A percentile compares a stretch with the other conserved stretches of the same genome.
Conservation (phyloP, 2,797 vertebrate genomes). For the Parauchenoglanis ngamensis region DNA sequence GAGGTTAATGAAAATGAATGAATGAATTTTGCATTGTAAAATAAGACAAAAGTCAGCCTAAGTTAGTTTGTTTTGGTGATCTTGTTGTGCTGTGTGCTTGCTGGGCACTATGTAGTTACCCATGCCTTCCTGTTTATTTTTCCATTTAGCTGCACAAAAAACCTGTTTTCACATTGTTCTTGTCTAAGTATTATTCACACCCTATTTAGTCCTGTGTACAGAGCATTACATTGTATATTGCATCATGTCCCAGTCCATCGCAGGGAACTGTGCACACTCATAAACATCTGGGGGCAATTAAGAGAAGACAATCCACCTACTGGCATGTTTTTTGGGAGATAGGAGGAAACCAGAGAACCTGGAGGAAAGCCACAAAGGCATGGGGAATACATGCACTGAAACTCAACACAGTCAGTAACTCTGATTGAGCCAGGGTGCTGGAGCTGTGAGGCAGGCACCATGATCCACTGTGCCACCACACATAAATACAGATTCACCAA, state of each 20-base stretch:
- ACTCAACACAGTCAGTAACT: background rate
- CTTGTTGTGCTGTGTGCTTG: background rate
- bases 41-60: background rate
- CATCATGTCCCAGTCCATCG: background rate
- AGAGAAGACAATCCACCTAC: background rate
- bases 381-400: background rate
- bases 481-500: background rate
- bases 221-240: too few species aligned
- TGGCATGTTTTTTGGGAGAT: too few species aligned
- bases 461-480: background rate
- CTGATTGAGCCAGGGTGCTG: background rate
- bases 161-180: background rate
- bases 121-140: background rate
- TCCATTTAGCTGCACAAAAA: background rate
- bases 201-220: background rate
- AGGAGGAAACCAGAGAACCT: background rate
- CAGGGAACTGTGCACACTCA: background rate
- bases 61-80: background rate
- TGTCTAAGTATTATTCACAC: background rate
- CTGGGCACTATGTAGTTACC: background rate
- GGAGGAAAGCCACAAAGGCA: background rate
- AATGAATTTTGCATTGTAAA: background rate
- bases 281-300: background rate
- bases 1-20: background rate
- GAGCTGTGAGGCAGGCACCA: background rate